Conservation (phyloP, 2,888 invertebrate species). For the Ethmia dodecea region DNA sequence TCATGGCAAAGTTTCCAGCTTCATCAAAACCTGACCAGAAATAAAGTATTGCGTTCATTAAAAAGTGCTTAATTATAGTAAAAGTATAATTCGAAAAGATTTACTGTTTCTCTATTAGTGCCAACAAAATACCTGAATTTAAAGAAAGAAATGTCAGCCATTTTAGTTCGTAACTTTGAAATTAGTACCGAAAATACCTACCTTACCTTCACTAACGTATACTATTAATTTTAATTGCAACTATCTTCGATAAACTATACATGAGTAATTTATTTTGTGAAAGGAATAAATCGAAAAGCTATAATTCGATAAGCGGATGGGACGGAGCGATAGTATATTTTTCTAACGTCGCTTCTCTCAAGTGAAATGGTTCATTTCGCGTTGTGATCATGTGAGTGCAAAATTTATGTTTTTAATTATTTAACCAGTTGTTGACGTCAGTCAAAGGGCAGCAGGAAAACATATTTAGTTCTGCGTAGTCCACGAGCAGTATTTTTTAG, state of each 20-base stretch:
- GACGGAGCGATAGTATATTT: slow-evolving; percentile 25
- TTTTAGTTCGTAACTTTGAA: too few relatives aligned
- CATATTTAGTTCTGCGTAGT: slow-evolving; percentile 66
- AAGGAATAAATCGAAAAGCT: slow-evolving; percentile 27
- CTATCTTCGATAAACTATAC: slow-evolving; percentile 7
- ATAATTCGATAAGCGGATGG: slow-evolving; percentile 17
- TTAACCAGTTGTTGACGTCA: slow-evolving; percentile 60
- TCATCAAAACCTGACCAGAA: too few relatives aligned
- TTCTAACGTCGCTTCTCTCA: slow-evolving; percentile 49
- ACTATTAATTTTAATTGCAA: too few relatives aligned
- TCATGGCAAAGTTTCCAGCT: too few relatives aligned
- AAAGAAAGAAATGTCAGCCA: too few relatives aligned
- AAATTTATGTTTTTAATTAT: slow-evolving; percentile 62
- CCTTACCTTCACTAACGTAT: too few relatives aligned
- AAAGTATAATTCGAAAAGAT: too few relatives aligned
- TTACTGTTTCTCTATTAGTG: too few relatives aligned
- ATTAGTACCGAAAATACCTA: too few relatives aligned
- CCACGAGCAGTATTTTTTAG: slow-evolving; percentile 77
- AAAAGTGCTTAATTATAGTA: too few relatives aligned
- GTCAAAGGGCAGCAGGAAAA: slow-evolving; percentile 61
- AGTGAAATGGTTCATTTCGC: slow-evolving; percentile 75
- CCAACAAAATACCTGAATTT: too few relatives aligned
- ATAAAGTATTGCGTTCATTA: too few relatives aligned
- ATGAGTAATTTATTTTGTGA: slow-evolving; percentile 2
- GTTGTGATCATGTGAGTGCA: slow-evolving; percentile 76